Evolutionary conservation across 2,797 vertebrate genomes (phyloP).

Genomic region (Taeniopygia guttata): DNA sequence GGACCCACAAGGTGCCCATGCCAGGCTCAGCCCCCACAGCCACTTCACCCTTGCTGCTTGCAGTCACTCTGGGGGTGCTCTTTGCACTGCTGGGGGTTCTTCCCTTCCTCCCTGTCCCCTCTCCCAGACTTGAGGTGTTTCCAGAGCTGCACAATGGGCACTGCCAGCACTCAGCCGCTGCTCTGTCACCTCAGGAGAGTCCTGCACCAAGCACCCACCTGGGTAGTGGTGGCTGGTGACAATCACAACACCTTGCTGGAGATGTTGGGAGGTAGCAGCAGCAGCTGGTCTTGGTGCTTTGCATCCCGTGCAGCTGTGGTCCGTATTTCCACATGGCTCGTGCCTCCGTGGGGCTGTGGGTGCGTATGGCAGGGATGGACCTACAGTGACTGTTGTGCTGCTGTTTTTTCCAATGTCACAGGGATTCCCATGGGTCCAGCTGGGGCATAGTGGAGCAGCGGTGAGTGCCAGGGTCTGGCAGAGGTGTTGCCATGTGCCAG

Average conservation of each 20-base stretch:
- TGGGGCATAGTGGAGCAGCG: background rate
- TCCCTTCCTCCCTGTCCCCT: background rate
- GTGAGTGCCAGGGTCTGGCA: background rate
- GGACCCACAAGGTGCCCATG: background rate
- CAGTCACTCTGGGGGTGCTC: background rate
- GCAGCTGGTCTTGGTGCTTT: background rate
- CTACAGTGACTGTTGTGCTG: background rate
- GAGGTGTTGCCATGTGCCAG: fast-evolving
- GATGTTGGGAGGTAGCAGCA: background rate
- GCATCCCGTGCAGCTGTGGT: fast-evolving
- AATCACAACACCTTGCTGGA: background rate
- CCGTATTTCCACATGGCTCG: fast-evolving
- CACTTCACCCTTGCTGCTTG: background rate
- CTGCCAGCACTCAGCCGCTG: background rate
- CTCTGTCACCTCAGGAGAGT: background rate
- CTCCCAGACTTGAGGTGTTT: background rate
- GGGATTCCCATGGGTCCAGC: background rate
- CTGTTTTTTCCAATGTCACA: background rate
- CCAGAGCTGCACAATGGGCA: background rate
- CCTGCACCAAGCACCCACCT: background rate
- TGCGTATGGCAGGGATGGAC: background rate
- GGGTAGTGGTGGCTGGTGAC: background rate
- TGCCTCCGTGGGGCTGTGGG: background rate
- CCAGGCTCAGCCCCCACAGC: background rate
- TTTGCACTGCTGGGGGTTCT: background rate